Conservation (phyloP, 1,140 invertebrate genomes). For the Eriosoma lanigerum region DNA sequence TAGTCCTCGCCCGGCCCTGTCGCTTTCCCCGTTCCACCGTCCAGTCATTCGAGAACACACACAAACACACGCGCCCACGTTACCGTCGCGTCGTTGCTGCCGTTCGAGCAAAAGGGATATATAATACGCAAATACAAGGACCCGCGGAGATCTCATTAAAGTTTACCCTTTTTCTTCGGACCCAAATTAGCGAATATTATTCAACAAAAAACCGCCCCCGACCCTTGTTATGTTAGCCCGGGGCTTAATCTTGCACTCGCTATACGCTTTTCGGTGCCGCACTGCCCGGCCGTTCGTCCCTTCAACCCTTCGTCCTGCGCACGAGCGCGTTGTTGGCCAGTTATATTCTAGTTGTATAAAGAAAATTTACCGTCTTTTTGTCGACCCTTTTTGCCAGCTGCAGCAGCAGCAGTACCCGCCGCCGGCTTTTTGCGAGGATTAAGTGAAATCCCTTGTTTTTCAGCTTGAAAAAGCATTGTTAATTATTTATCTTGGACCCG, state of each 20-base stretch:
- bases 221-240: conserved; percentile 3
- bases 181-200: conserved; percentile 52
- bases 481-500: conserved; percentile 50
- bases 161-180: conserved; percentile 52
- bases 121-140: conserved; percentile 33
- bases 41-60: neutral
- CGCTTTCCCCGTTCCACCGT: neutral
- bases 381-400: conserved; percentile 33
- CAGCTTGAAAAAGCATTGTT: conserved; percentile 50
- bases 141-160: conserved; percentile 51
- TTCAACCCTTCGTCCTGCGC: neutral
- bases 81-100: neutral
- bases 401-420: neutral
- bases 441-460: conserved; percentile 51
- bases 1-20: conserved; percentile 9
- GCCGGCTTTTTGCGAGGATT: conserved; percentile 41
- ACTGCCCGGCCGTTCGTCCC: neutral
- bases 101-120: conserved; percentile 32
- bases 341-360: neutral
- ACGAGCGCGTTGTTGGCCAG: neutral
- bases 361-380: conserved; percentile 51
- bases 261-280: no score
- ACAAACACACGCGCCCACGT: neutral
- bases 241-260: conserved; percentile 49
- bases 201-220: conserved; percentile 42